A percentile compares a stretch with the other conserved stretches of the same genome.
phyloP scores from a whole-genome alignment of 2,888 invertebrate genomes.

The Acleris sparsana region DNA sequence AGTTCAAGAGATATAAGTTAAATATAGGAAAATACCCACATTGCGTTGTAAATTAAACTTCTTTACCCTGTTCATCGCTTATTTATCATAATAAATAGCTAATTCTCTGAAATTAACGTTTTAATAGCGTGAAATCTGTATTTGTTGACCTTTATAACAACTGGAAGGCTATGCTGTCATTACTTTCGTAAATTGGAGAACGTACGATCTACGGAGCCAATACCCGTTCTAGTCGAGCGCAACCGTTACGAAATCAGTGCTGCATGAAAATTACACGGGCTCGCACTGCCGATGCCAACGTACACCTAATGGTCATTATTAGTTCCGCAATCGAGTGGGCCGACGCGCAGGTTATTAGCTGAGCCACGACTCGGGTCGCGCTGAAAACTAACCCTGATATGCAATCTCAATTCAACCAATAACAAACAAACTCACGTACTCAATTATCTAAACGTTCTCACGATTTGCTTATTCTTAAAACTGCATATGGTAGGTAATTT shows the following conservation, averaged over 20 bases:
- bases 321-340: constrained; percentile 34
- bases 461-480: constrained; percentile 37
- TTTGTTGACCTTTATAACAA: constrained; percentile 30
- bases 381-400: background rate
- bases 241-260: constrained; percentile 82
- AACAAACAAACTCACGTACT: constrained; percentile 1
- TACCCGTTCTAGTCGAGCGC: constrained; percentile 81
- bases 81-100: constrained; percentile 7
- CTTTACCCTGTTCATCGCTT: constrained; percentile 12
- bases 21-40: constrained; percentile 71
- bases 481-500: constrained; percentile 36
- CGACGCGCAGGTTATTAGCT: background rate
- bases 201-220: constrained; percentile 69
- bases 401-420: no score
- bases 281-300: constrained; percentile 42
- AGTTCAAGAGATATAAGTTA: constrained; percentile 75
- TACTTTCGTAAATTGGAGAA: constrained; percentile 50
- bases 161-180: constrained; percentile 34
- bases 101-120: background rate
- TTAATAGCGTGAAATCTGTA: constrained; percentile 5
- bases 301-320: constrained; percentile 38
- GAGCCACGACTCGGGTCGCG: background rate
- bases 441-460: constrained; percentile 14
- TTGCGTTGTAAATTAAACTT: constrained; percentile 46
- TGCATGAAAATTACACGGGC: constrained; percentile 75